A percentile compares a stretch with the other conserved stretches of the same genome.
Evolutionary conservation across 2,888 invertebrate genomes (phyloP).

Genomic region (Cybosia mesomella): DNA sequence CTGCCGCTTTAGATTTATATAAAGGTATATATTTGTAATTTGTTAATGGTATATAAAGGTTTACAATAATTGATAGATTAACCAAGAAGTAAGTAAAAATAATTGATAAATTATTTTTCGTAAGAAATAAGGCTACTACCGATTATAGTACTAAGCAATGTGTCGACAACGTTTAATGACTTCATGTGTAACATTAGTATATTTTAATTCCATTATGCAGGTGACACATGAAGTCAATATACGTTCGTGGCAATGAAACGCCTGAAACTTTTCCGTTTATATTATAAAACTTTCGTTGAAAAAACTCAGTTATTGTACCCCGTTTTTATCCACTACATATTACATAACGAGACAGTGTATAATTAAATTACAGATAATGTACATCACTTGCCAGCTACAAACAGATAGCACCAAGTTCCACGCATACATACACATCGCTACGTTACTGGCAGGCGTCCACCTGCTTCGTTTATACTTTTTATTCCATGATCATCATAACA

Average conservation of each 20-base stretch:
- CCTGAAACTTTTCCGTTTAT: neutral
- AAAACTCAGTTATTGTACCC: neutral
- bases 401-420: conserved; percentile 9
- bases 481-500: conserved; percentile 19
- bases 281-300: neutral
- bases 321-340: neutral
- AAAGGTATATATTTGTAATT: neutral
- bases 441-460: conserved; percentile 22
- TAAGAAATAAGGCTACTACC: too few relatives aligned
- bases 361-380: conserved; percentile 18
- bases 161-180: too few relatives aligned
- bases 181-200: too few relatives aligned
- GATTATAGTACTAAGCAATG: too few relatives aligned
- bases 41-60: too few relatives aligned
- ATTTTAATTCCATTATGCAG: too few relatives aligned
- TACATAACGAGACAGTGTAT: neutral
- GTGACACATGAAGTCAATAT: too few relatives aligned
- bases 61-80: too few relatives aligned
- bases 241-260: neutral
- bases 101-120: too few relatives aligned
- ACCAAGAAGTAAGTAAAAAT: too few relatives aligned
- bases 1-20: neutral
- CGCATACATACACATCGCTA: neutral
- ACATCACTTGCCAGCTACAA: conserved; percentile 6
- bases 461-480: conserved; percentile 35